phyloP scores from a whole-genome alignment of 2,113 vertebrate genomes.

The Crotophaga sulcirostris region DNA sequence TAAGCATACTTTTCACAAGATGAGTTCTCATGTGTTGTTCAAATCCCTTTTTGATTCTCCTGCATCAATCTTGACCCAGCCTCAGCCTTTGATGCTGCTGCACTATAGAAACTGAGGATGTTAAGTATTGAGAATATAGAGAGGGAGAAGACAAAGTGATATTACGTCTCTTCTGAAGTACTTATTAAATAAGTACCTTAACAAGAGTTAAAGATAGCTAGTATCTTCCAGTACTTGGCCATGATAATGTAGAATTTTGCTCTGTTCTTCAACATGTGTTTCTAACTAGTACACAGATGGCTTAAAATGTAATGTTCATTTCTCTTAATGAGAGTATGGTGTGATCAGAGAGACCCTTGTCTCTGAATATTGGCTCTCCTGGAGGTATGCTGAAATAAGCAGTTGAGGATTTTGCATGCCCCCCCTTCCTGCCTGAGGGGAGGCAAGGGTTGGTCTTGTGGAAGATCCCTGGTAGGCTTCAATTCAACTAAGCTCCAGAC shows the following conservation, averaged over 20 bases:
- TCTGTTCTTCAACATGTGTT: neutral
- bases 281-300: neutral
- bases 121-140: neutral
- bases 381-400: neutral
- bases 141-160: neutral
- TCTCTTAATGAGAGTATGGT: neutral
- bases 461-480: neutral
- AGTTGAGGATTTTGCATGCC: neutral
- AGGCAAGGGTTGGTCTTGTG: neutral
- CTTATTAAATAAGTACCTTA: neutral
- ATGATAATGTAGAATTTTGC: neutral
- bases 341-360: neutral
- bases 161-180: neutral
- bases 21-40: neutral
- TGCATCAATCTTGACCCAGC: rapidly evolving
- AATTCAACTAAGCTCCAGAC: neutral
- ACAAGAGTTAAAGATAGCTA: neutral
- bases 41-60: neutral
- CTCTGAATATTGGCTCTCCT: neutral
- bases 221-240: neutral
- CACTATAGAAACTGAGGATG: neutral
- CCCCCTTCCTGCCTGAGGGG: neutral
- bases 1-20: neutral
- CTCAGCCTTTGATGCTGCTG: neutral
- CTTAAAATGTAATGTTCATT: neutral